These are phyloP conservation scores for Holcopasites calliopsidis DNA, from an alignment of 1,140 invertebrate species.

Conservation along the genomic window DNA sequence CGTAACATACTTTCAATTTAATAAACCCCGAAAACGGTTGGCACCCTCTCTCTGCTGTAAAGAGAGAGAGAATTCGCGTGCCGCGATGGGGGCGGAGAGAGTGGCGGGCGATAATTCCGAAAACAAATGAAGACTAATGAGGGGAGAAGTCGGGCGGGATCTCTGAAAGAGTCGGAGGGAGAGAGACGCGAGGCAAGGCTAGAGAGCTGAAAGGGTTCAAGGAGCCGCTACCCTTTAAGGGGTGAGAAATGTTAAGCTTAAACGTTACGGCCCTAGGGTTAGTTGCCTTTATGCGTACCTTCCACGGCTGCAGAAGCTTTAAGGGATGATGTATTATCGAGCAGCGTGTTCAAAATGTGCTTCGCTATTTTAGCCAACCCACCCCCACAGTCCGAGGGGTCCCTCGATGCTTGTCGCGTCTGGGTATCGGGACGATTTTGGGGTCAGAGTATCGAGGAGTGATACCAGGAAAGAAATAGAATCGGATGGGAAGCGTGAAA, in stretches of 20 bases:
- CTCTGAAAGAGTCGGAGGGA: slow-evolving; percentile 61
- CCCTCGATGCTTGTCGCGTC: slow-evolving; percentile 7
- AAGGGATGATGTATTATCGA: slow-evolving; percentile 78
- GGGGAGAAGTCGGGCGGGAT: slow-evolving; percentile 68
- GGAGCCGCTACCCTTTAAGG: slow-evolving; percentile 75
- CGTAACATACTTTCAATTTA: slow-evolving; percentile 78
- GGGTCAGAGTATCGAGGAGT: background rate
- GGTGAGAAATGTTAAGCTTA: slow-evolving; percentile 79
- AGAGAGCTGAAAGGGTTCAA: slow-evolving; percentile 74
- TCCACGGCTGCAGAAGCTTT: slow-evolving; percentile 68
- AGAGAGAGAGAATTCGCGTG: slow-evolving; percentile 64
- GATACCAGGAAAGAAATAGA: no score
- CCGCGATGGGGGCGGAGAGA: slow-evolving; percentile 53
- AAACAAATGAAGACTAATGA: slow-evolving; percentile 82
- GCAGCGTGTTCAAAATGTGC: slow-evolving; percentile 73
- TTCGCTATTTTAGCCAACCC: slow-evolving; percentile 50
- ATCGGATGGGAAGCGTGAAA: background rate
- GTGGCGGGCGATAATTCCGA: slow-evolving; percentile 78
- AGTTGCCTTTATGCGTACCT: slow-evolving; percentile 70
- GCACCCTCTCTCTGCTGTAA: slow-evolving; percentile 51
- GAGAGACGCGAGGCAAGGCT: slow-evolving; percentile 62
- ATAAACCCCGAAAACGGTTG: slow-evolving; percentile 73
- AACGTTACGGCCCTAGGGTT: slow-evolving; percentile 76
- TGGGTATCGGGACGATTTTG: slow-evolving; percentile 12
- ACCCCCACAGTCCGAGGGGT: slow-evolving; percentile 53